phyloP scores from a whole-genome alignment of 2,888 invertebrate genomes.

The Cheilosia grossa region DNA sequence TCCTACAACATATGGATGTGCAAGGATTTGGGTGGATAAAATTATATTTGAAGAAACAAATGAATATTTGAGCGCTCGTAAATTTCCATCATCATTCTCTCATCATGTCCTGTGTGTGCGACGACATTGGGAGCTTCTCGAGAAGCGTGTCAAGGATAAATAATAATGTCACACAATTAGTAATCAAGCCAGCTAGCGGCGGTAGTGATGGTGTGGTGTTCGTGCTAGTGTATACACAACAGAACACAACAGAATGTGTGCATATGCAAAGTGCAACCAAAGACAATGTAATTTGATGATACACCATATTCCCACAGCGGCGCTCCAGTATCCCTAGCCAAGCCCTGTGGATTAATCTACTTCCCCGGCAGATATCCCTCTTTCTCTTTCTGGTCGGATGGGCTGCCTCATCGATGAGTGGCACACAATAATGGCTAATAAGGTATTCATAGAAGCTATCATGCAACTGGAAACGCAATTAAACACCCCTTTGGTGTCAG shows the following conservation, averaged over 20 bases:
- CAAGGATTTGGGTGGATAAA: slow-evolving; percentile 21
- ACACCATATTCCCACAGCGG: slow-evolving; percentile 10
- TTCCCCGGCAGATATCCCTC: slow-evolving; percentile 4
- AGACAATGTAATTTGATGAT: slow-evolving; percentile 69
- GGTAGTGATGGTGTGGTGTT: neutral
- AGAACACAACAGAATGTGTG: neutral
- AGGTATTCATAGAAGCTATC: slow-evolving; percentile 73
- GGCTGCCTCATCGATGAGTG: slow-evolving; percentile 29
- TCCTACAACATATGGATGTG: neutral
- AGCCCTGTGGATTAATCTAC: slow-evolving; percentile 30
- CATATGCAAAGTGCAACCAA: slow-evolving; percentile 26
- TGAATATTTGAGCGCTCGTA: slow-evolving; percentile 51
- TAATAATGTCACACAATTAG: slow-evolving; percentile 68
- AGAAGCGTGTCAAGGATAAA: slow-evolving; percentile 72
- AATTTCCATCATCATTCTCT: slow-evolving; percentile 41
- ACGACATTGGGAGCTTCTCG: neutral
- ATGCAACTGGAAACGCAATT: slow-evolving; percentile 70
- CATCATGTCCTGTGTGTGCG: neutral
- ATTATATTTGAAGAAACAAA: slow-evolving; percentile 54
- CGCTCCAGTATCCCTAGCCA: neutral
- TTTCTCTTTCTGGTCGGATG: neutral
- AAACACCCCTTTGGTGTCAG: slow-evolving; percentile 63
- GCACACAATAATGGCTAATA: slow-evolving; percentile 72
- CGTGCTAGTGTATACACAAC: neutral
- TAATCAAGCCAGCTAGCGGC: slow-evolving; percentile 41